These are phyloP conservation scores for Taeniopygia guttata DNA, from an alignment of 2,797 vertebrate species.

Conservation along the genomic window DNA sequence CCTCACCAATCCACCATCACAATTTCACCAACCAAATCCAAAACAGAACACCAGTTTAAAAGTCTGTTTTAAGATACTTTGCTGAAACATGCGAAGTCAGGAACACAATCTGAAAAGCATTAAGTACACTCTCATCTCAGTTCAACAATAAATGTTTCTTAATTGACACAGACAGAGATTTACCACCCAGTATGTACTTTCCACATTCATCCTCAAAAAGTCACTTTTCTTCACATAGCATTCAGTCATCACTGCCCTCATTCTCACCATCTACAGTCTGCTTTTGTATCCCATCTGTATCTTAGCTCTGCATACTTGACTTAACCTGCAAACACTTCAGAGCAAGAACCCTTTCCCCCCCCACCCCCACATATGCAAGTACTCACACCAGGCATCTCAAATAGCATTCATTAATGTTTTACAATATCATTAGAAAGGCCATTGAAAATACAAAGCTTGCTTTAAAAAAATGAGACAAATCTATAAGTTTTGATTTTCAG, in stretches of 20 bases:
- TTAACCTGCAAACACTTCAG: neutral
- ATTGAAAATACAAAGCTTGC: neutral
- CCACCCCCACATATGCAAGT: neutral
- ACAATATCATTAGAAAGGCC: neutral
- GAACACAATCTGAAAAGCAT: neutral
- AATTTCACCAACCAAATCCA: neutral
- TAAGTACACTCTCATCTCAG: neutral
- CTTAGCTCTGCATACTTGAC: neutral
- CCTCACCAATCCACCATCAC: neutral
- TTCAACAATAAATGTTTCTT: neutral
- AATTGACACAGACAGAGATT: neutral
- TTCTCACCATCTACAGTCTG: neutral
- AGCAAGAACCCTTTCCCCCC: neutral
- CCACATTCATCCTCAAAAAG: neutral
- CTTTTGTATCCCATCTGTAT: neutral
- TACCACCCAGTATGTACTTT: neutral
- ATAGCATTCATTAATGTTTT: neutral
- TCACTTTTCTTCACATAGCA: neutral
- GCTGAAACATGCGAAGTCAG: neutral
- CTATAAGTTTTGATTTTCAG: neutral
- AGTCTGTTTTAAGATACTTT: neutral
- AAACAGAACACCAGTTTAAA: neutral
- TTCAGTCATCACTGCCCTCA: neutral
- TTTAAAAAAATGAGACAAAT: neutral
- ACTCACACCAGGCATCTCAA: neutral